A percentile compares a stretch with the other conserved stretches of the same genome.
Evolutionary conservation across 1,140 invertebrate species (phyloP).

Genomic region (Radopholus similis): DNA sequence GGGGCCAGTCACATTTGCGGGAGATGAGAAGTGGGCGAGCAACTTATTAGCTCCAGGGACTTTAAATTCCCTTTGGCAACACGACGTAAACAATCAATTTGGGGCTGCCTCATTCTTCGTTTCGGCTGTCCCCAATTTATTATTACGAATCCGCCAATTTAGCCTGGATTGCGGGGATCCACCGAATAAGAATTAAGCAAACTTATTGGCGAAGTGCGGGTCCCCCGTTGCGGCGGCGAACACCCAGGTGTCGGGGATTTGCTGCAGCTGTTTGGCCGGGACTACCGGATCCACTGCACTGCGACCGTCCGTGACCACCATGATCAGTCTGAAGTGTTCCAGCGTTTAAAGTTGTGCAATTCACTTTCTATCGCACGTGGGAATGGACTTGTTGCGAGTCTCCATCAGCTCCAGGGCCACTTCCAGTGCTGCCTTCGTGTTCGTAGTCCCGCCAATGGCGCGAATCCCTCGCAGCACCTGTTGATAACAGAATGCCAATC

Average conservation of each 20-base stretch:
- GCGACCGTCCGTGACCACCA: constrained; percentile 57
- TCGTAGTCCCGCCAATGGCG: constrained; percentile 56
- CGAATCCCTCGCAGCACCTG: constrained; percentile 38
- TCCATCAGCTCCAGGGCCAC: constrained; percentile 52
- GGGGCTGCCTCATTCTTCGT: neutral
- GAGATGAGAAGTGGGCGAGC: too few relatives aligned
- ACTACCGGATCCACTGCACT: constrained; percentile 48
- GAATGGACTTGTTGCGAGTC: constrained; percentile 45
- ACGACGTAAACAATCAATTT: too few relatives aligned
- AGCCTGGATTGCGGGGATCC: neutral
- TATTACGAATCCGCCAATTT: neutral
- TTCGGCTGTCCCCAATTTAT: neutral
- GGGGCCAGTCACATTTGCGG: too few relatives aligned
- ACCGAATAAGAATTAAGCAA: too few relatives aligned
- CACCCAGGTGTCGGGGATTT: constrained; percentile 49
- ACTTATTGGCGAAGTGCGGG: constrained; percentile 52
- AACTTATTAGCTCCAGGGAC: too few relatives aligned
- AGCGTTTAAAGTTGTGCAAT: neutral
- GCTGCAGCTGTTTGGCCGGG: constrained; percentile 44
- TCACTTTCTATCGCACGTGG: constrained; percentile 12
- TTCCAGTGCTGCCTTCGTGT: constrained; percentile 53
- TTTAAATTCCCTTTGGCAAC: too few relatives aligned
- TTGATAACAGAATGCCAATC: neutral
- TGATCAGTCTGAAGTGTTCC: constrained; percentile 43
- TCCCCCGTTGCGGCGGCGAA: constrained; percentile 57